phyloP scores from a whole-genome alignment of 1,140 invertebrate genomes.

The Rhopalosiphum maidis region DNA sequence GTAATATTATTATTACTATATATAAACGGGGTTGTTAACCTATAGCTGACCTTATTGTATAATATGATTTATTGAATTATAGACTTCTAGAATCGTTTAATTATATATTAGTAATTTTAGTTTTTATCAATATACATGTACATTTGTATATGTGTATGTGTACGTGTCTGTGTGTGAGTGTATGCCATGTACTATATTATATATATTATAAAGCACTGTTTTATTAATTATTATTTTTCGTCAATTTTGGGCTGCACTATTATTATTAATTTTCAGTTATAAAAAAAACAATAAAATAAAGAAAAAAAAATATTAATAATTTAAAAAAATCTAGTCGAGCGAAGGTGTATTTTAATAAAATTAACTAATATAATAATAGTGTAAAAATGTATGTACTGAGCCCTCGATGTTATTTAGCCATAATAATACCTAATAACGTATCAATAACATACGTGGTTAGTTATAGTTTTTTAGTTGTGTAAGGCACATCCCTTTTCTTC shows the following conservation, averaged over 20 bases:
- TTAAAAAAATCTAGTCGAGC: slow-evolving; percentile 35
- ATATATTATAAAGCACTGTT: slow-evolving; percentile 46
- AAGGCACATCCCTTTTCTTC: slow-evolving; percentile 49
- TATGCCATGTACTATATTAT: slow-evolving; percentile 24
- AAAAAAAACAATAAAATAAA: too few species aligned
- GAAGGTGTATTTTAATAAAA: background rate
- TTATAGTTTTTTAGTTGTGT: slow-evolving; percentile 10
- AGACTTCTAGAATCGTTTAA: slow-evolving; percentile 55
- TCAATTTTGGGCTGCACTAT: slow-evolving; percentile 52
- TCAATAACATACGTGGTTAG: background rate
- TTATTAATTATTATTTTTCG: slow-evolving; percentile 46
- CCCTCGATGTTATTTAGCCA: slow-evolving; percentile 31
- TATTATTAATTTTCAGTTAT: background rate
- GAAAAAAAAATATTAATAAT: slow-evolving; percentile 1
- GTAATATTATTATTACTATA: background rate
- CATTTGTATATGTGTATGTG: background rate
- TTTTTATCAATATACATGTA: slow-evolving; percentile 19
- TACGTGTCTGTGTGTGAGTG: background rate
- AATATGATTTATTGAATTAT: slow-evolving; percentile 56
- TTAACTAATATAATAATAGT: background rate
- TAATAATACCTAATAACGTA: slow-evolving; percentile 13
- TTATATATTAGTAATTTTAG: slow-evolving; percentile 28
- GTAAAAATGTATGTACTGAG: slow-evolving; percentile 5
- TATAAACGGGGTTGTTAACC: background rate
- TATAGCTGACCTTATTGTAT: slow-evolving; percentile 6